Evolutionary conservation across 2,797 vertebrate species (phyloP).

Genomic region (Rhynchotus rufescens): DNA sequence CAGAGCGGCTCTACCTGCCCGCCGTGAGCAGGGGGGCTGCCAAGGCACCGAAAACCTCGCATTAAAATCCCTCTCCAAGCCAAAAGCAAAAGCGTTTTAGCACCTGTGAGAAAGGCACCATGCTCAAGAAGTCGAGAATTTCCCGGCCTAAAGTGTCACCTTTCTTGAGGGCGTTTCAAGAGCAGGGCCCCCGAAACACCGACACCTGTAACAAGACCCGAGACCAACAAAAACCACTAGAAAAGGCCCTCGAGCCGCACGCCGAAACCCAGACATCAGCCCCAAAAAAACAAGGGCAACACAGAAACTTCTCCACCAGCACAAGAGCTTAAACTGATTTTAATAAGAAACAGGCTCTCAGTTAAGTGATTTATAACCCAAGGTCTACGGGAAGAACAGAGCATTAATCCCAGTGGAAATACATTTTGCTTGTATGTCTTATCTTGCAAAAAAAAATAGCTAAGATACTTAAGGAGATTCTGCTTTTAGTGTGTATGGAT

Average conservation of each 20-base stretch:
- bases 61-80: constrained; percentile 6
- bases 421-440: background rate
- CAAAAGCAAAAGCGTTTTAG: background rate
- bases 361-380: background rate
- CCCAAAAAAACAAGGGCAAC: background rate
- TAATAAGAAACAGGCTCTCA: background rate
- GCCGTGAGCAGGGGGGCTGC: background rate
- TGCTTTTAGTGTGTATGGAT: background rate
- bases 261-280: background rate
- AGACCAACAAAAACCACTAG: background rate
- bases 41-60: background rate
- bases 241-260: background rate
- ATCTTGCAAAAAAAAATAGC: background rate
- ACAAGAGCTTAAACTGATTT: background rate
- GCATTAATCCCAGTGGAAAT: background rate
- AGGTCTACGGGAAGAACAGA: background rate
- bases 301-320: background rate
- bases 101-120: constrained; percentile 32
- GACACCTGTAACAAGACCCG: constrained; percentile 9
- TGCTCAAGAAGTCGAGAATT: constrained; percentile 17
- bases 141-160: constrained; percentile 5
- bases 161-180: background rate
- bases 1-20: background rate
- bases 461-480: background rate
- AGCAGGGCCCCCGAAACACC: background rate